Percentiles rank a stretch among this genome's conserved stretches.
Evolutionary conservation across 1,140 invertebrate genomes (phyloP).

Genomic region (Panulirus ornatus): DNA sequence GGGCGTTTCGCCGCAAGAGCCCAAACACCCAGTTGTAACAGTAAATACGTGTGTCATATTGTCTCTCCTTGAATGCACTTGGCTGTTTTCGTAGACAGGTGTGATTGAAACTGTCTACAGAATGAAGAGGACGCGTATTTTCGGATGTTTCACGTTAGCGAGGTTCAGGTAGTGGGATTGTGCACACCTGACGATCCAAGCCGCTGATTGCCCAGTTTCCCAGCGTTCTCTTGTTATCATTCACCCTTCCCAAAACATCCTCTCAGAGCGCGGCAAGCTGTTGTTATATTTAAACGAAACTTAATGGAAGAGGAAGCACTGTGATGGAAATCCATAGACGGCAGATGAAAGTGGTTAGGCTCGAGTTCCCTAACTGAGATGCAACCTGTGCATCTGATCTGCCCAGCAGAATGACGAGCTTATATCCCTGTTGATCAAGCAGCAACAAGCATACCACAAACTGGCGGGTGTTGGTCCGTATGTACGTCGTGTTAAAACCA

Average conservation of each 20-base stretch:
- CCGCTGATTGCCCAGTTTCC: conserved; percentile 71
- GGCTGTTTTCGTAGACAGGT: not conserved
- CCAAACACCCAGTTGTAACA: conserved; percentile 8
- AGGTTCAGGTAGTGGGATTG: conserved; percentile 63
- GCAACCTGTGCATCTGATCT: conserved; percentile 60
- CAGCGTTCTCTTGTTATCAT: conserved; percentile 64
- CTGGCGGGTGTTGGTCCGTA: not conserved
- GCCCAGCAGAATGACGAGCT: not conserved
- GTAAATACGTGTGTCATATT: conserved; percentile 2
- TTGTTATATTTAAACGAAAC: conserved; percentile 31
- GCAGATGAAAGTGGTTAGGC: conserved; percentile 61
- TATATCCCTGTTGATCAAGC: not conserved
- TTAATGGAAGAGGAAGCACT: conserved; percentile 22
- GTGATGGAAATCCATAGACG: conserved; percentile 9
- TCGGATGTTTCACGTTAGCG: conserved; percentile 18
- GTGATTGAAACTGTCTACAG: conserved; percentile 41
- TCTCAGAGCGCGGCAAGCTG: not conserved
- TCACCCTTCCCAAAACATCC: conserved; percentile 40
- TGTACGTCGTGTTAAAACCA: not conserved
- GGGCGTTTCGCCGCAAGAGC: conserved; percentile 53
- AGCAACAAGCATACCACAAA: not conserved
- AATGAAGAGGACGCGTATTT: conserved; percentile 29
- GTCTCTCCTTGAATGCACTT: conserved; percentile 16
- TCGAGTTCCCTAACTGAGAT: conserved; percentile 68
- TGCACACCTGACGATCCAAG: conserved; percentile 66